Base-by-base conservation (phyloP, 2,113 vertebrate genomes). In the Cathartes aura region DNA sequence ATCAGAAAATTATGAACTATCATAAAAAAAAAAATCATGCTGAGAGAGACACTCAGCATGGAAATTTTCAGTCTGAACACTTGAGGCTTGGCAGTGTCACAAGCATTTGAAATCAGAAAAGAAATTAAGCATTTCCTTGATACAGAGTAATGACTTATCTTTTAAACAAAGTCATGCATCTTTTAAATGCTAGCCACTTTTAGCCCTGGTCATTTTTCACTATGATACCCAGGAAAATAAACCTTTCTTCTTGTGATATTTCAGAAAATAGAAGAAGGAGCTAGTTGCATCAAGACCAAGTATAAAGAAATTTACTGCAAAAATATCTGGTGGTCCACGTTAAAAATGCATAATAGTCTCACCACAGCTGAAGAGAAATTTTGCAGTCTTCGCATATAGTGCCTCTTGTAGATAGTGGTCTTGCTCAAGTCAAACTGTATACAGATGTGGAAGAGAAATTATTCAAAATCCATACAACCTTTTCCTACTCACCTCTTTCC, bases 1-100 rank as follows among this genome's bases (percentile, higher is more conserved):
- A 94, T 73, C 27, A 90, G 18, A 73, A n/a, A 93, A 86, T 90
- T 23, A 92, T 86, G 66, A 97, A 48, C 58, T 72, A 64, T 64
- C 23, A 56, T 78, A 32, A 7, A 23, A 30, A 88, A 70, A 59
- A 47, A 67, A 64, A 8, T 81, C 38, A 93, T 23, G 21, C 58
- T 94, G 70, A 89, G 63, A 86, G 29, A 84, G 40, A 68, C 26
- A 85, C 30, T 87, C 42, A 80, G 19, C 12, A 58, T n/a, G 34
- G 36, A 90, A 88, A 88, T 73, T 80, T 95, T 92, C 34, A 55
- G 29, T 62, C 22, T 76, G 82, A 95, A 70, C 45, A 58, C 62
- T 94, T 86, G 66, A 93, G 8, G 17, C 15, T 93, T 95, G 78
- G 74, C 53, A 79, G 56, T 29, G 13, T 64, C 79, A 85, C 21